phyloP scores from a whole-genome alignment of 1,140 invertebrate genomes.

The Halyomorpha halys region DNA sequence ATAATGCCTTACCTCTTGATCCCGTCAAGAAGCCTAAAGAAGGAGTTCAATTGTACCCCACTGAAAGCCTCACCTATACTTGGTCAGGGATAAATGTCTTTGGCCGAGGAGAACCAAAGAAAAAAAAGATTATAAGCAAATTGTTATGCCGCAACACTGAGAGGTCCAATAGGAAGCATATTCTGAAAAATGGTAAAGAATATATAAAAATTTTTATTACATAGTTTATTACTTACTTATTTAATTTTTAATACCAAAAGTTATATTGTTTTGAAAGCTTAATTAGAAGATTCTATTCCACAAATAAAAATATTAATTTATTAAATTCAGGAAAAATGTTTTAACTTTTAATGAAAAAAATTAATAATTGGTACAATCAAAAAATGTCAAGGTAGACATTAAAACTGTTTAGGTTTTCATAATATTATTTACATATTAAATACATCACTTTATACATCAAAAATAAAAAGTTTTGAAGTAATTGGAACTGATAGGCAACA shows the following conservation, averaged over 20 bases:
- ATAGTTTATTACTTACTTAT: neutral
- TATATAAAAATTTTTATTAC: neutral
- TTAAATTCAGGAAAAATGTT: too few relatives aligned
- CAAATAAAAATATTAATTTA: too few relatives aligned
- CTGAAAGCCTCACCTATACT: conserved; percentile 46
- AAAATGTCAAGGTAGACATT: too few relatives aligned
- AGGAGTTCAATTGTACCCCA: conserved; percentile 28
- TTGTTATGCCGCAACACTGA: conserved; percentile 11
- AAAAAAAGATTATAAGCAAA: conserved; percentile 17
- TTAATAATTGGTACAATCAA: too few relatives aligned
- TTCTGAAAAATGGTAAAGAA: conserved; percentile 52
- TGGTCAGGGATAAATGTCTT: conserved; percentile 61
- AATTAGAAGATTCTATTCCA: neutral
- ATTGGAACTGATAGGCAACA: neutral
- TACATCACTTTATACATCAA: neutral
- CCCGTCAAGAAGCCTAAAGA: too few relatives aligned
- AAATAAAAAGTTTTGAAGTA: neutral
- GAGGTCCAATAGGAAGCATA: conserved; percentile 44
- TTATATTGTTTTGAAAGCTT: too few relatives aligned
- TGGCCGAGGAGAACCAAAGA: conserved; percentile 35
- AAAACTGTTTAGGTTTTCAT: too few relatives aligned
- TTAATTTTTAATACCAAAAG: neutral
- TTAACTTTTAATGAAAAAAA: too few relatives aligned
- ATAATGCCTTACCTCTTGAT: too few relatives aligned
- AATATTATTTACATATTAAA: too few relatives aligned